phyloP scores from a whole-genome alignment of 2,888 invertebrate genomes.

The Poecilobothrus nobilitatus region DNA sequence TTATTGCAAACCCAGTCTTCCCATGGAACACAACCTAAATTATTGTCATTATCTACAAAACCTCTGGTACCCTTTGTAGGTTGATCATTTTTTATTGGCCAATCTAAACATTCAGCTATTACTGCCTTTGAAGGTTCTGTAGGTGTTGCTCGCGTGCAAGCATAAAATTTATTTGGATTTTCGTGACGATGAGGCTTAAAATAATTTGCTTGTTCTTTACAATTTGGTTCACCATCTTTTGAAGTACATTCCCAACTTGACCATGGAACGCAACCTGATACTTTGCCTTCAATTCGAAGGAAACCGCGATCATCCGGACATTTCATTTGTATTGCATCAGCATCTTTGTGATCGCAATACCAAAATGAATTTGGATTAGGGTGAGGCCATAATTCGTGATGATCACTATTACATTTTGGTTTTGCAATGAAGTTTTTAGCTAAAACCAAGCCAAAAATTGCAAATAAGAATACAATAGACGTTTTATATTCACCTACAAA shows the following conservation, averaged over 20 bases:
- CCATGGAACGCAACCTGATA: slow-evolving; percentile 1
- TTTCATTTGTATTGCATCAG: neutral
- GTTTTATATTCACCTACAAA: too few relatives aligned
- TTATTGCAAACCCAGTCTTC: neutral
- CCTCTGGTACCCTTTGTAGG: neutral
- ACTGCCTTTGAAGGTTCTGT: neutral
- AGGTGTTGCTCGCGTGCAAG: neutral
- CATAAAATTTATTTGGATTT: slow-evolving; percentile 3
- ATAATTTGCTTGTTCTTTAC: neutral
- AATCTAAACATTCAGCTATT: neutral
- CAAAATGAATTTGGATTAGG: neutral
- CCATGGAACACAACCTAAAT: slow-evolving; percentile 2
- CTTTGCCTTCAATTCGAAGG: neutral
- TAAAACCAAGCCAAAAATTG: neutral
- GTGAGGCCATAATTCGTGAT: neutral
- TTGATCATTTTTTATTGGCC: neutral
- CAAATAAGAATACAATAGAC: neutral
- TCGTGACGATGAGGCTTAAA: neutral
- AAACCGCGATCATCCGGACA: neutral
- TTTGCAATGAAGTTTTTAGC: neutral
- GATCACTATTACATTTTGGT: neutral
- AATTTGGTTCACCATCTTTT: neutral
- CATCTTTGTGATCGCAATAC: neutral
- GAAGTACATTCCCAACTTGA: neutral
- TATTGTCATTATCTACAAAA: neutral